Base-by-base conservation (phyloP, 2,113 vertebrate species). In the Eubucco bourcierii region DNA sequence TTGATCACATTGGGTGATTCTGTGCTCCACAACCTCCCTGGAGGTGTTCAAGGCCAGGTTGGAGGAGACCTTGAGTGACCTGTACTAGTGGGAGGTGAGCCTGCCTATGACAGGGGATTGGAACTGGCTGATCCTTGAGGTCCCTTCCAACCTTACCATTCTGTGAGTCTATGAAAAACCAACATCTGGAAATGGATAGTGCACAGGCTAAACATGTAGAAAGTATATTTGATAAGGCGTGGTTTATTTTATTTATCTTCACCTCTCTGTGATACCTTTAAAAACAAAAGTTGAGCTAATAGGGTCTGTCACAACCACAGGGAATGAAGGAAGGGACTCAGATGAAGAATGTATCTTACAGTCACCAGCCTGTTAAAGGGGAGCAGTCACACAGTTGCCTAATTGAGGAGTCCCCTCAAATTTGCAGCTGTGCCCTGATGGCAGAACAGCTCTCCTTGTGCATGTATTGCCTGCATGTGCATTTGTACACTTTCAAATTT, bases 241-340 rank as follows among this genome's bases (percentile, higher is more conserved):
- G 1, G 21, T 64, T 59, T 56, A 21, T 64, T 78, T 80, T 83
- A 74, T 59, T 78, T 2, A 31, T 67, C 47, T 74, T 55, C 14
- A 66, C 28, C 41, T 90, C 34, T 39, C 7, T 47, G 33, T 47
- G 67, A 58, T 58, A 73, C 19, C 18, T 74, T 70, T 18, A 19
- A 17, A 47, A 33, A 15, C 10, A 94, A 85, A 80, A 64, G 60
- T 41, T 71, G 31, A 80, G 46, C 29, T 50, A 58, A 12, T 37
- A 14, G 1, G 4, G 10, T 52, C 58, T 39, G 4, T 60, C 16
- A 18, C 28, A 34, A 13, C 24, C 55, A 11, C 0, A 0, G 37
- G 19, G 47, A 73, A 39, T 41, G 47, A 80, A 88, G n/a, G 60
- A 50, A 7, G 34, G 41, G 46, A 64, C 21, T 52, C 73, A 78